Conservation (phyloP, 2,797 vertebrate genomes). For the Etheostoma nigrum region DNA sequence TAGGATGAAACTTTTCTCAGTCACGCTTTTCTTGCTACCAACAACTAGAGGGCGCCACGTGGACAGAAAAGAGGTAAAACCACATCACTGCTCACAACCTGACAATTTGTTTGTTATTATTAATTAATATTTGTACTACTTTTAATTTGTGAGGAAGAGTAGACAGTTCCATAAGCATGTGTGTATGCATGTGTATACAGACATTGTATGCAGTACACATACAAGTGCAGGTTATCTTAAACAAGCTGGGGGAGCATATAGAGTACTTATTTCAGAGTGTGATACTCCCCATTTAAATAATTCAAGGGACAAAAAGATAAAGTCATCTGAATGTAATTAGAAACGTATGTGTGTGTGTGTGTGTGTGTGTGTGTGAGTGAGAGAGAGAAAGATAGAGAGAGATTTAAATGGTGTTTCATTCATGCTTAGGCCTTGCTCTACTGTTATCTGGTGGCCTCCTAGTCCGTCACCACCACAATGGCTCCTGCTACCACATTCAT, state of each 20-base stretch:
- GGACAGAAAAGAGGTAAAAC: conserved; percentile 35
- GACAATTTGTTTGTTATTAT: conserved; percentile 15
- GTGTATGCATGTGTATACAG: neutral
- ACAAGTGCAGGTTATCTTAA: conserved; percentile 28
- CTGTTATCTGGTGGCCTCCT: conserved; percentile 80
- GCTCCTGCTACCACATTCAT: conserved; percentile 80
- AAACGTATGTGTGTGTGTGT: conserved; percentile 31
- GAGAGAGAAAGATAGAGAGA: neutral
- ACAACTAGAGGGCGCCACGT: conserved; percentile 58
- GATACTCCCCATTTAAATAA: conserved; percentile 51
- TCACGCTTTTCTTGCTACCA: neutral
- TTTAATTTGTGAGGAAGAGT: neutral
- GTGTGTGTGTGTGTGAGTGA: conserved; percentile 19
- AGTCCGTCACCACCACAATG: conserved; percentile 74
- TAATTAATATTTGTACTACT: conserved; percentile 9
- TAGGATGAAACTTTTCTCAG: conserved; percentile 7
- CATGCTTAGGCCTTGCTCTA: conserved; percentile 71
- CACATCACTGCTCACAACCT: conserved; percentile 13
- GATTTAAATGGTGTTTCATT: conserved; percentile 60
- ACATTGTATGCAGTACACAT: neutral
- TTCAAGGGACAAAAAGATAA: conserved; percentile 57
- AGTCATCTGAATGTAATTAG: conserved; percentile 58
- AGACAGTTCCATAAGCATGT: neutral
- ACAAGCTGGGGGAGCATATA: neutral
- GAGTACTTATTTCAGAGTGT: conserved; percentile 17